Percentiles rank a stretch among this genome's conserved stretches.
These are phyloP conservation scores for Cephus pygmeus DNA, from an alignment of 2,888 invertebrate genomes.

Conservation along the genomic window DNA sequence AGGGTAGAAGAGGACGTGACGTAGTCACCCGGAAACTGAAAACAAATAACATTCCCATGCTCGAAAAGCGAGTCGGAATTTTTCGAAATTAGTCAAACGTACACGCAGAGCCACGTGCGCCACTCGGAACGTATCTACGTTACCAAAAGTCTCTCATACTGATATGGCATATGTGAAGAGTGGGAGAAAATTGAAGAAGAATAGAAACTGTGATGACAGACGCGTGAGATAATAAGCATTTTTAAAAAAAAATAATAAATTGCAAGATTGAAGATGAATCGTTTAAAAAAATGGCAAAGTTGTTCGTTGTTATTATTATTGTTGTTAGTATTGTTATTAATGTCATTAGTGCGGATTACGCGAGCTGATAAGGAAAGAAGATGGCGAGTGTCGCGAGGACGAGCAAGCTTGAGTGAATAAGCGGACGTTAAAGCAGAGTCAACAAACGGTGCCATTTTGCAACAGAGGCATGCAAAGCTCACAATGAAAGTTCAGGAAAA, in stretches of 20 bases:
- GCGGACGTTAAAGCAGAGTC: background rate
- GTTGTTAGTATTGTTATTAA: background rate
- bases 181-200: background rate
- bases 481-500: background rate
- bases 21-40: background rate
- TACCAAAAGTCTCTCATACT: background rate
- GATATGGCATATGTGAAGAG: background rate
- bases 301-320: background rate
- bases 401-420: background rate
- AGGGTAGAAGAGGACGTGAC: background rate
- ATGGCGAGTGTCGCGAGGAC: background rate
- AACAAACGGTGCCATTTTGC: background rate
- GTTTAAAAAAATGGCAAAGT: background rate
- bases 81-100: background rate
- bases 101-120: background rate
- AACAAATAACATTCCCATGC: background rate
- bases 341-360: background rate
- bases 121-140: background rate
- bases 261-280: background rate
- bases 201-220: background rate
- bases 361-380: background rate
- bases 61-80: background rate
- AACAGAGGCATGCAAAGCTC: background rate
- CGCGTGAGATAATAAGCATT: background rate
- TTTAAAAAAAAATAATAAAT: background rate